These are phyloP conservation scores for Gallinago media DNA, from an alignment of 2,113 vertebrate genomes.

Conservation along the genomic window DNA sequence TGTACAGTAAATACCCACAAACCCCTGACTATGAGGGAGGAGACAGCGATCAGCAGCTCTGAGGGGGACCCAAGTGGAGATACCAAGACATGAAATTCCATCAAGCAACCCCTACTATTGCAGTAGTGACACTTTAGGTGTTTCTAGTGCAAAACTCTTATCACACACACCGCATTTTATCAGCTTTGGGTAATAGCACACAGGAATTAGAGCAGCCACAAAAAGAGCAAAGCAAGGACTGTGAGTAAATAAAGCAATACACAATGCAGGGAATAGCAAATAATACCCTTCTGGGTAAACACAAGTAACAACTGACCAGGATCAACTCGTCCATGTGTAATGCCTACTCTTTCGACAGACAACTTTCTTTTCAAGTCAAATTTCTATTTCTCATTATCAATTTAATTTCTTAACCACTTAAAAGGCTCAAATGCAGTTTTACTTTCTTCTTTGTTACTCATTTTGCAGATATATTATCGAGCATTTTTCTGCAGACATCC, in stretches of 20 bases:
- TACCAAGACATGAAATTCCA: neutral
- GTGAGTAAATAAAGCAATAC: neutral
- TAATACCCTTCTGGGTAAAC: neutral
- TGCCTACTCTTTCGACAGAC: neutral
- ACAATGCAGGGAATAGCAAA: neutral
- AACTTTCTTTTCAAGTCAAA: neutral
- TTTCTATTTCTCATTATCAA: neutral
- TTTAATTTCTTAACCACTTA: neutral
- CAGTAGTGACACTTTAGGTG: neutral
- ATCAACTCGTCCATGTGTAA: neutral
- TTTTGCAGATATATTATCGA: neutral
- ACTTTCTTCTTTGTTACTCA: neutral
- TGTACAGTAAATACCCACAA: neutral
- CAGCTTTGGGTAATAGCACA: neutral
- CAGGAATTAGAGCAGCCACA: neutral
- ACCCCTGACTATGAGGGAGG: neutral
- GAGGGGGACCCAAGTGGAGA: neutral
- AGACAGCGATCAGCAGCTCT: neutral
- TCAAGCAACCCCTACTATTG: neutral
- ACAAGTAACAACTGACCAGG: neutral
- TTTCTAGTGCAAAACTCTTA: neutral
- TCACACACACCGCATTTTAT: neutral
- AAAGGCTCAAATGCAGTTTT: neutral
- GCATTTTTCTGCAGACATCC: neutral
- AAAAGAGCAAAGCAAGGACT: neutral